These are phyloP conservation scores for Phataginus tetradactyla DNA, from an alignment of 2,797 vertebrate genomes.

Conservation along the genomic window DNA sequence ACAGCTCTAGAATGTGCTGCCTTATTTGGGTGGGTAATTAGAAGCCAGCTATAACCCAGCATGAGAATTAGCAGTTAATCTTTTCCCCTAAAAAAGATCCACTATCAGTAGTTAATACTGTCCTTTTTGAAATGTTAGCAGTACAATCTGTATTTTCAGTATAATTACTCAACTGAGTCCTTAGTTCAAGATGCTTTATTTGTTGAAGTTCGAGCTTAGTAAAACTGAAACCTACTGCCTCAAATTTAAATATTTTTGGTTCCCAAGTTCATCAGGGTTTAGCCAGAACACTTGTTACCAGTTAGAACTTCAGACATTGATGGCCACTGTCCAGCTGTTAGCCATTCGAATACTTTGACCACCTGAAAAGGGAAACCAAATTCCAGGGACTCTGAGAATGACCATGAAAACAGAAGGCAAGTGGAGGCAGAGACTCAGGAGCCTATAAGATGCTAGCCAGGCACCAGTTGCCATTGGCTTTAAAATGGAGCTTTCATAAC, in stretches of 20 bases:
- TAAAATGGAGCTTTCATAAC: neutral
- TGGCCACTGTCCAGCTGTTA: neutral
- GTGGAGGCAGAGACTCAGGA: neutral
- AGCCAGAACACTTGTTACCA: neutral
- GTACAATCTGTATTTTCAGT: neutral
- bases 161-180: neutral
- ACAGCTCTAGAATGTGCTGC: neutral
- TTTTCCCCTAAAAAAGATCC: neutral
- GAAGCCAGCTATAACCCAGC: neutral
- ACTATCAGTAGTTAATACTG: neutral
- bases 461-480: fast-evolving
- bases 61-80: neutral
- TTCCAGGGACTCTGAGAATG: neutral
- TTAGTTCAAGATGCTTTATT: neutral
- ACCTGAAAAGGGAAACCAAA: neutral
- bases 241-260: neutral
- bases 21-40: neutral
- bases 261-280: neutral
- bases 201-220: neutral
- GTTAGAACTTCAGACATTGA: neutral
- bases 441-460: fast-evolving
- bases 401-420: neutral
- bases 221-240: neutral
- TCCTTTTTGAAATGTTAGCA: neutral
- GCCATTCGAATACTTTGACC: neutral